These are phyloP conservation scores for Gortyna flavago DNA, from an alignment of 2,888 invertebrate genomes.

Conservation along the genomic window DNA sequence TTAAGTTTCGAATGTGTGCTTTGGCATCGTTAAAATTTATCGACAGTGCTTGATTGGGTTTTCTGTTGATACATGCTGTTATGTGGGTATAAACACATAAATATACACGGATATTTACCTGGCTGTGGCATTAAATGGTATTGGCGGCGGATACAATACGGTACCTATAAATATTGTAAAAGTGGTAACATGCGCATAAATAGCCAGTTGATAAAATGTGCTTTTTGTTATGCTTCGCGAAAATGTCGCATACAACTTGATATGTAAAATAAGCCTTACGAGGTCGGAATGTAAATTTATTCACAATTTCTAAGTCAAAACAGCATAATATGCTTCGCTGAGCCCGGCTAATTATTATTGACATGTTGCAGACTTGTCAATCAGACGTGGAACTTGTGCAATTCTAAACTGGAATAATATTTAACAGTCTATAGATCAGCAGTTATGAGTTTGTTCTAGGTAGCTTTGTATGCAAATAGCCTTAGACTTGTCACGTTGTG, in stretches of 20 bases:
- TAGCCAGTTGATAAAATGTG: constrained; percentile 43
- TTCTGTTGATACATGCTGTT: constrained; percentile 50
- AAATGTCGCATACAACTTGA: constrained; percentile 55
- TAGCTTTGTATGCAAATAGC: constrained; percentile 61
- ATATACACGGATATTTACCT: constrained; percentile 34
- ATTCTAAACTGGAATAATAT: constrained; percentile 56
- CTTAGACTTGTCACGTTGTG: constrained; percentile 62
- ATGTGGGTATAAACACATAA: constrained; percentile 27
- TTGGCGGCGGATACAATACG: constrained; percentile 25
- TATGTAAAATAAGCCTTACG: constrained; percentile 58
- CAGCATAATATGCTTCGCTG: constrained; percentile 51
- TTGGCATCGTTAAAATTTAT: constrained; percentile 44
- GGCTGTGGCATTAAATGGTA: constrained; percentile 16
- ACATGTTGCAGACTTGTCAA: constrained; percentile 59
- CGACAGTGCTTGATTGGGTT: constrained; percentile 43
- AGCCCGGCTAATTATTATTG: constrained; percentile 59
- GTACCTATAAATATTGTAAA: constrained; percentile 37
- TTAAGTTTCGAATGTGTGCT: constrained; percentile 47
- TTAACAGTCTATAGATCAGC: constrained; percentile 40
- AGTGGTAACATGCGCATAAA: constrained; percentile 15
- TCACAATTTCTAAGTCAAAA: constrained; percentile 61
- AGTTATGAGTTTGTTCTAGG: constrained; percentile 49
- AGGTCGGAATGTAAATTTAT: constrained; percentile 60
- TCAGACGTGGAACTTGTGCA: constrained; percentile 52
- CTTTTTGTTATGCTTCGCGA: constrained; percentile 46